Conservation (phyloP, 2,888 invertebrate species). For the Nymphalis c-album region DNA sequence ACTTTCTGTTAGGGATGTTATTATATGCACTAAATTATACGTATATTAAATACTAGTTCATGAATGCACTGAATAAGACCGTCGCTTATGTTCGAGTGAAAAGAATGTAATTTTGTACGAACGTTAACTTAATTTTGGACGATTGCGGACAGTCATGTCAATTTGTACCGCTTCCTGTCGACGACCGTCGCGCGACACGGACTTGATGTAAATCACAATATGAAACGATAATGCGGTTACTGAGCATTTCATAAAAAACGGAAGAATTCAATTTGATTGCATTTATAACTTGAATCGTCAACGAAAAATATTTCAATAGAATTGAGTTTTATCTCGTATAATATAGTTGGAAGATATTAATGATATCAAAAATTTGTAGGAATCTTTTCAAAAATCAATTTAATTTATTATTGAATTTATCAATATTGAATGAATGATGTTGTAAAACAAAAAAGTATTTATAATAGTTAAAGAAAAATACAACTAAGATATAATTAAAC, state of each 20-base stretch:
- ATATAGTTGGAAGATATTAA: too few species aligned
- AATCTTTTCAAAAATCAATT: not conserved
- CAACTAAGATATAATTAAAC: too few species aligned
- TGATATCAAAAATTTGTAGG: not conserved
- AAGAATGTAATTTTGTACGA: constrained; percentile 38
- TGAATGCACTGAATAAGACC: constrained; percentile 25
- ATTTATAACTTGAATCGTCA: not conserved
- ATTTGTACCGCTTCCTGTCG: constrained; percentile 37
- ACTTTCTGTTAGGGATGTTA: too few species aligned
- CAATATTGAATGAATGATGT: too few species aligned
- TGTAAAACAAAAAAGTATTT: too few species aligned
- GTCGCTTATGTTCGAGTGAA: constrained; percentile 28
- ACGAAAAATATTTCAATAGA: too few species aligned
- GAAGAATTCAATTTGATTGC: constrained; percentile 10
- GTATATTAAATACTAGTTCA: constrained; percentile 5
- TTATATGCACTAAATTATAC: not conserved
- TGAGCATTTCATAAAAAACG: constrained; percentile 36
- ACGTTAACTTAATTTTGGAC: constrained; percentile 40
- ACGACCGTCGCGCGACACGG: constrained; percentile 17
- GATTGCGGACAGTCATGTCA: constrained; percentile 40
- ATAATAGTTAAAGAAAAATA: too few species aligned
- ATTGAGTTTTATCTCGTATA: too few species aligned
- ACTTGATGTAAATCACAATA: constrained; percentile 32
- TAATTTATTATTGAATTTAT: not conserved
- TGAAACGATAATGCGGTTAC: constrained; percentile 38